A percentile compares a stretch with the other conserved stretches of the same genome.
Conservation (phyloP, 2,888 invertebrate species). For the Diloba caeruleocephala region DNA sequence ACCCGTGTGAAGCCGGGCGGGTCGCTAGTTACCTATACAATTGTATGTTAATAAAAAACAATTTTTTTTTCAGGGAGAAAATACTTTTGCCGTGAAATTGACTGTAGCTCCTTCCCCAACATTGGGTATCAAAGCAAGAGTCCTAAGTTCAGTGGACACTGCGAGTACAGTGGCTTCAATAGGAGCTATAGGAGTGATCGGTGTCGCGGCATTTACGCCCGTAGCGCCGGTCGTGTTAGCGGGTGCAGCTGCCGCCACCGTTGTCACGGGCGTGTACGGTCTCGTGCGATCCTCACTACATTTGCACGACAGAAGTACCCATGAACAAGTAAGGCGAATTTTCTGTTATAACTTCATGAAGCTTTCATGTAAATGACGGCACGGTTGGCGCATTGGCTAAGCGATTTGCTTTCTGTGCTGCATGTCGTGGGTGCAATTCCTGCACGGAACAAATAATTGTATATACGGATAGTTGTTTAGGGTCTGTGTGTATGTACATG, state of each 20-base stretch:
- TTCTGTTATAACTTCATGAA: not conserved
- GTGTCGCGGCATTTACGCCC: slow-evolving; percentile 85
- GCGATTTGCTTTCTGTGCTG: too few relatives aligned
- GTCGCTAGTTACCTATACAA: too few relatives aligned
- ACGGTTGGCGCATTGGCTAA: too few relatives aligned
- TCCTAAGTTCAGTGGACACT: slow-evolving; percentile 79
- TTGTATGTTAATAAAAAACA: too few relatives aligned
- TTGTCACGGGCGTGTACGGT: slow-evolving; percentile 86
- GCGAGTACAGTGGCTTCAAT: slow-evolving; percentile 79
- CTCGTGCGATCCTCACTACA: slow-evolving; percentile 84
- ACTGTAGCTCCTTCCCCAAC: slow-evolving; percentile 80
- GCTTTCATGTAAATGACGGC: too few relatives aligned
- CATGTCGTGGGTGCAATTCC: too few relatives aligned
- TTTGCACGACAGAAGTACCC: slow-evolving; percentile 81
- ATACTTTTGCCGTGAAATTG: slow-evolving; percentile 75
- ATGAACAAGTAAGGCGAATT: slow-evolving; percentile 82
- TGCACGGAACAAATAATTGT: too few relatives aligned
- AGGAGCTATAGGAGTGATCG: slow-evolving; percentile 85
- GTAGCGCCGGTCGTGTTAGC: slow-evolving; percentile 83
- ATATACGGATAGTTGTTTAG: too few relatives aligned
- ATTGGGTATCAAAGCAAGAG: slow-evolving; percentile 75
- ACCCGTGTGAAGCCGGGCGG: too few relatives aligned
- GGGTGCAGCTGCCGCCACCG: slow-evolving; percentile 81
- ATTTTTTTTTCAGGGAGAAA: slow-evolving; percentile 73
- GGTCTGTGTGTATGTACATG: too few relatives aligned